Conservation (phyloP, 2,888 invertebrate species). For the Sphecodes monilicornis region DNA sequence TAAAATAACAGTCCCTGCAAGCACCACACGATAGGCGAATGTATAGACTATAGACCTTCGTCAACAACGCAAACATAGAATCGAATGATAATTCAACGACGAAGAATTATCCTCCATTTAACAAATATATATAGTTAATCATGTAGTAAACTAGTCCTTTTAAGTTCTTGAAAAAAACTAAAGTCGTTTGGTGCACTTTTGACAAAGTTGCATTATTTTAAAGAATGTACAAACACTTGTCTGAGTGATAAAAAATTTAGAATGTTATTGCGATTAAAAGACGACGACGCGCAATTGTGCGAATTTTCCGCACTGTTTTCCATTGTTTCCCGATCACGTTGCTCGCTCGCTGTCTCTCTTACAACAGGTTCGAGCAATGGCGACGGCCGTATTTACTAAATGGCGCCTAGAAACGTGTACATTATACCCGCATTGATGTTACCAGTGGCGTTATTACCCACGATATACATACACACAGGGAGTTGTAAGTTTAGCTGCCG, state of each 20-base stretch:
- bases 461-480: not conserved
- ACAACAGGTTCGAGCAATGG: slow-evolving; percentile 6
- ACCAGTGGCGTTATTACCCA: slow-evolving; percentile 32
- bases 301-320: not conserved
- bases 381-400: slow-evolving; percentile 4
- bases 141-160: too few relatives aligned
- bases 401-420: slow-evolving; percentile 21
- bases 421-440: slow-evolving; percentile 45
- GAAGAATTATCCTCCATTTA: too few relatives aligned
- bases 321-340: not conserved
- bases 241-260: not conserved
- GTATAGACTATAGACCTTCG: too few relatives aligned
- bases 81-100: too few relatives aligned
- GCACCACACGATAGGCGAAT: too few relatives aligned
- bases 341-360: not conserved
- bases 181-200: too few relatives aligned
- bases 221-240: not conserved
- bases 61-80: too few relatives aligned
- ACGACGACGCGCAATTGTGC: not conserved
- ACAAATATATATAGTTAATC: too few relatives aligned
- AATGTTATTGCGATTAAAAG: not conserved
- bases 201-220: not conserved
- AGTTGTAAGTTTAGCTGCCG: not conserved
- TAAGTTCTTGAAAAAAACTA: too few relatives aligned
- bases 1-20: too few relatives aligned